These are phyloP conservation scores for Drosophila multiciliata DNA, from an alignment of 2,888 invertebrate genomes.

Conservation along the genomic window DNA sequence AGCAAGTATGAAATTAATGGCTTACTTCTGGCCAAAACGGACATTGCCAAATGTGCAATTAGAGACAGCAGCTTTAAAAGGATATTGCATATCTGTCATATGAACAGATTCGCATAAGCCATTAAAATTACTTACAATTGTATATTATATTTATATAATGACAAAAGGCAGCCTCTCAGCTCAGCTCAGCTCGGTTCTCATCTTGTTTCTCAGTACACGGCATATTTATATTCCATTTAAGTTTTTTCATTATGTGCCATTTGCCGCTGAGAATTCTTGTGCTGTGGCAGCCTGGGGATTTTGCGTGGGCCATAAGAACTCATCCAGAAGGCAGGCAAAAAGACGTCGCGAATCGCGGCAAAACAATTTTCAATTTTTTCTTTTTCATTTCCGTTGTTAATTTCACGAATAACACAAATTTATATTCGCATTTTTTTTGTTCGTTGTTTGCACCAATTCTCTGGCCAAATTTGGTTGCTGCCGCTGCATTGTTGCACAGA, in stretches of 20 bases:
- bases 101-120: not conserved
- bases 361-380: conserved; percentile 71
- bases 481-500: conserved; percentile 11
- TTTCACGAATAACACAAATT: conserved; percentile 79
- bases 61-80: conserved; percentile 43
- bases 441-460: not conserved
- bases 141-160: conserved; percentile 18
- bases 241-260: conserved; percentile 69
- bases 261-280: conserved; percentile 33
- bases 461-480: conserved; percentile 18
- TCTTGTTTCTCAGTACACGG: conserved; percentile 4
- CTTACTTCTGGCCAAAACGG: conserved; percentile 49
- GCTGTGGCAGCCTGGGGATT: conserved; percentile 53
- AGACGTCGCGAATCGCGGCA: not conserved
- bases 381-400: conserved; percentile 78
- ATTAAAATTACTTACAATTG: conserved; percentile 5
- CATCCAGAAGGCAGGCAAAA: conserved; percentile 17
- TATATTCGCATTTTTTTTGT: conserved; percentile 63
- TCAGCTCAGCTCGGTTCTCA: not conserved
- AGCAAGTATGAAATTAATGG: conserved; percentile 76
- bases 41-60: conserved; percentile 42
- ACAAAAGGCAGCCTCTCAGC: not conserved
- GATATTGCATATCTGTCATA: conserved; percentile 28
- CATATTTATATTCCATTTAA: conserved; percentile 73
- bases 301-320: conserved; percentile 32